Base-by-base conservation (phyloP, 1,140 invertebrate species). In the Nebria ingens region DNA sequence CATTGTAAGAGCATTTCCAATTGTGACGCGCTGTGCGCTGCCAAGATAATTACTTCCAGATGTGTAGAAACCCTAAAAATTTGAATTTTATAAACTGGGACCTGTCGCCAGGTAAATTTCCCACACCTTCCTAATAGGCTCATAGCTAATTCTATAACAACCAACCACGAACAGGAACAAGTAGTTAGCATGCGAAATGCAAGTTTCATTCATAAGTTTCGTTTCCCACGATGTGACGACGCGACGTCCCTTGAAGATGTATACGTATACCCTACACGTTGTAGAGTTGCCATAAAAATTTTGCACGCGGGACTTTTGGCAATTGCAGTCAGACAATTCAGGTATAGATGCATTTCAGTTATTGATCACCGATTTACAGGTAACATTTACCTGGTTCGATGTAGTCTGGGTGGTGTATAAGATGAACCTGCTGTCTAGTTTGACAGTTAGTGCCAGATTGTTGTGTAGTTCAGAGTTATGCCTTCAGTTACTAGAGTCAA, bases 11-110 rank as follows among this genome's bases (percentile, higher is more conserved):
- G n/a, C n/a, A n/a, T n/a, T n/a, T n/a, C n/a, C n/a, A n/a, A n/a
- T n/a, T n/a, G n/a, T n/a, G n/a, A n/a, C n/a, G n/a, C n/a, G n/a
- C n/a, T n/a, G n/a, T n/a, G n/a, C n/a, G n/a, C n/a, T n/a, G n/a
- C n/a, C n/a, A n/a, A n/a, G n/a, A n/a, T 34, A 34, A 34, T 34
- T 34, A 34, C n/a, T 34, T 34, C 25, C 25, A 34, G 25, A 34
- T 34, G 25, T 34, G 6, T 6, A 34, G n/a, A 34, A 34, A n/a
- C 6, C n/a, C n/a, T n/a, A 34, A 34, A 34, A 45, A 45, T 45
- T 45, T 45, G 15, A 45, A 45, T 45, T 45, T 45, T 45, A 45
- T 45, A 45, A 45, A 45, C 40, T 45, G 40, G 17, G 40, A 45
- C 6, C 15, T 45, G 6, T 6, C 3, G 17, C 15, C 4, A 4